Evolutionary conservation across 53 echinoderm and acorn worm genomes (phyloP), one percentile per base, ranked within the genome.

Genomic region (Paelopatides confundens): DNA sequence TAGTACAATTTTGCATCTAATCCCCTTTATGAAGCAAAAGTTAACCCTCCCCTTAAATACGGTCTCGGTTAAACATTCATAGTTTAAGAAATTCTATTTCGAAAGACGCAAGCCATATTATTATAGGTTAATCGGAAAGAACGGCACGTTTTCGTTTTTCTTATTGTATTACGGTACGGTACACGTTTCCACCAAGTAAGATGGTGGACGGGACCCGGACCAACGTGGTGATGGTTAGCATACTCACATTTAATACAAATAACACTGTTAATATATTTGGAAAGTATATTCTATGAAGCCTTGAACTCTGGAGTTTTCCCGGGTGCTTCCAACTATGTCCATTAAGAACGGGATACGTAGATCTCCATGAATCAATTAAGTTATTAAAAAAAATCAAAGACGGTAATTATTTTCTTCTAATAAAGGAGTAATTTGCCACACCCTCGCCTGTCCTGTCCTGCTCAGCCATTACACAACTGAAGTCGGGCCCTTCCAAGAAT

Each of bases 401-500:
- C 9, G 27, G 21, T 4, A 77, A 23, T 17, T 77, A 48, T 24
- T 11, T 27, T 21, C 77, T 10, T 5, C 77, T 49, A 9, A 50
- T 29, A 48, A 77, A 77, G 48, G 8, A n/a, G 4, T 48, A 77
- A 23, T 21, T 12, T 4, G 12, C 24, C 9, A 23, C 4, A n/a
- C 24, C 18, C 4, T 23, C 29, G 3, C 7, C 49, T 1, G 30
- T 48, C 17, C 77, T 46, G 31, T 77, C 77, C 1, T 29, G 10
- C 12, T 27, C 49, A 26, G 2, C 7, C 10, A 48, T 38, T 11
- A 77, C 28, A 77, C 48, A 77, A 23, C 48, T 77, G 14, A 77
- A 77, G 28, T 77, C n/a, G n/a, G n/a, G n/a, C 77, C 27, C 77
- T 49, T 13, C 43, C 77, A n/a, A 77, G 11, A 8, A 77, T 43